Evolutionary conservation across 92 coral and sea anemone genomes (phyloP).

Genomic region (Heteractis magnifica): DNA sequence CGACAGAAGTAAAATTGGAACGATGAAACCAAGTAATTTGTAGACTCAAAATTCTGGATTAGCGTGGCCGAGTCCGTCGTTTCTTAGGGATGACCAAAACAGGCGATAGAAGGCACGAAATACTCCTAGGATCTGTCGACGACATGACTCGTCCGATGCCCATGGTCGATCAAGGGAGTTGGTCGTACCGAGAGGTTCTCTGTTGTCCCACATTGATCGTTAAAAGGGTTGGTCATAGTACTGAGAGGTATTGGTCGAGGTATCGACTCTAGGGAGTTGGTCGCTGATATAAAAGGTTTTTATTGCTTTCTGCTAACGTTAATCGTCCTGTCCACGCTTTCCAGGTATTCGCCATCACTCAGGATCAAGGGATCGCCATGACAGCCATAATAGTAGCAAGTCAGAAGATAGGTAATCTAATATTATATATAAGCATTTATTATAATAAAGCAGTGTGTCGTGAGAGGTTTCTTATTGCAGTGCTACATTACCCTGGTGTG

Average conservation of each 20-base stretch:
- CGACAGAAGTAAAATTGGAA: too few relatives aligned
- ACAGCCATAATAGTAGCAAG: constrained; percentile 21
- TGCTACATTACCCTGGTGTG: not conserved
- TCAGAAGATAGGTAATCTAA: constrained; percentile 37
- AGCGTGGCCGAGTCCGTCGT: not conserved
- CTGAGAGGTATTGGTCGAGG: not conserved
- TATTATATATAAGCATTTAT: too few relatives aligned
- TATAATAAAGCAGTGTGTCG: not conserved
- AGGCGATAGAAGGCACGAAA: not conserved
- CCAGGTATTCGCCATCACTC: constrained; percentile 31
- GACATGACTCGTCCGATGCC: not conserved
- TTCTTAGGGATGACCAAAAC: not conserved
- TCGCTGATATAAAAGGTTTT: not conserved
- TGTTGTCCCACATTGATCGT: too few relatives aligned
- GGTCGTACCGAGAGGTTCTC: not conserved
- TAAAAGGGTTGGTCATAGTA: too few relatives aligned
- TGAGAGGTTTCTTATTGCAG: not conserved
- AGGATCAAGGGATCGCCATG: constrained; percentile 38
- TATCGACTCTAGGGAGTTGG: not conserved
- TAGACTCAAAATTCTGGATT: too few relatives aligned
- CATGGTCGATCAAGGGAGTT: not conserved
- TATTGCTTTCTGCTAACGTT: not conserved
- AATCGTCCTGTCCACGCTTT: not conserved
- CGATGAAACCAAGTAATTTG: too few relatives aligned
- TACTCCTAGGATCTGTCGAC: not conserved